phyloP scores from a whole-genome alignment of 2,888 invertebrate genomes.

The Drosophila austrosaltans region DNA sequence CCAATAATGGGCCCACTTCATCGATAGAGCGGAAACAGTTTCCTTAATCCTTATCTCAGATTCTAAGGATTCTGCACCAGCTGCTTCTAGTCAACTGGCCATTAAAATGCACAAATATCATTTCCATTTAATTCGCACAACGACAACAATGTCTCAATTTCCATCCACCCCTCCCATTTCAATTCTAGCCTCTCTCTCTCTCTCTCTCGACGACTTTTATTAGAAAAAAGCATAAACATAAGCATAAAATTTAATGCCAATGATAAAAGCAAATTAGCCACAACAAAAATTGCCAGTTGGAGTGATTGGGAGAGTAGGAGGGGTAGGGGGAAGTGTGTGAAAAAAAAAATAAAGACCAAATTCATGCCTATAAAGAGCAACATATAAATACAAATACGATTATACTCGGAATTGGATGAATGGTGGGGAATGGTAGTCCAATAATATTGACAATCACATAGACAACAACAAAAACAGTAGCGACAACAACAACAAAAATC shows the following conservation, averaged over 20 bases:
- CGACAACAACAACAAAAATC: neutral
- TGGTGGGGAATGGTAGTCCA: conserved; percentile 42
- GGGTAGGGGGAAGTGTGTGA: conserved; percentile 50
- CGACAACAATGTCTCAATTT: conserved; percentile 70
- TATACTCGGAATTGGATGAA: conserved; percentile 42
- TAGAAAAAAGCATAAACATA: conserved; percentile 68
- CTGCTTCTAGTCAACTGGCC: conserved; percentile 56
- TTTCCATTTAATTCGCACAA: conserved; percentile 69
- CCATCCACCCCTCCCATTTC: conserved; percentile 14
- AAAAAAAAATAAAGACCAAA: conserved; percentile 50
- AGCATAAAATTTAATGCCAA: conserved; percentile 75
- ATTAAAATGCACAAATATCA: conserved; percentile 69
- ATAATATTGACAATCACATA: conserved; percentile 65
- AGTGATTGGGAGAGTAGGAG: neutral
- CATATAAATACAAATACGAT: conserved; percentile 59
- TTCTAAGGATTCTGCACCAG: conserved; percentile 26
- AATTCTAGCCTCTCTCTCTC: conserved; percentile 10
- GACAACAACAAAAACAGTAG: conserved; percentile 49
- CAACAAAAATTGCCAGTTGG: conserved; percentile 45
- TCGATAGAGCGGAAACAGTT: conserved; percentile 20
- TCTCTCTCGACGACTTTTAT: conserved; percentile 50
- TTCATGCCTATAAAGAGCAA: conserved; percentile 61
- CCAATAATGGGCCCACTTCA: conserved; percentile 40
- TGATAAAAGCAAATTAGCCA: conserved; percentile 76
- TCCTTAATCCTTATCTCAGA: neutral